Conservation (phyloP, 2,113 vertebrate genomes). For the Pipra filicauda region DNA sequence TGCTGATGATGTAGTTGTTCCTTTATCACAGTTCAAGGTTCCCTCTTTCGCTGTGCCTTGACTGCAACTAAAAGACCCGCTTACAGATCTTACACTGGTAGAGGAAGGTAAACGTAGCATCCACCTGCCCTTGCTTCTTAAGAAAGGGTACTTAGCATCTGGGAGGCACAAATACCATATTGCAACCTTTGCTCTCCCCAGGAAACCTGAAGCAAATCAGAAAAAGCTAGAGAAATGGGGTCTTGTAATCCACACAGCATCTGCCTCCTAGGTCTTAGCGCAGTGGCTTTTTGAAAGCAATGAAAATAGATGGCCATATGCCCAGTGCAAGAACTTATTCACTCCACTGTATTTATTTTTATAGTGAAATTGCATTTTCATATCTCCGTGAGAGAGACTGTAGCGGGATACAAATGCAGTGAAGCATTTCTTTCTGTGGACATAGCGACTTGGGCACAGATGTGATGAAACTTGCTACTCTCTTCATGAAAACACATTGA, state of each 20-base stretch:
- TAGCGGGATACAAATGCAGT: not conserved
- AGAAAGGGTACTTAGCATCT: not conserved
- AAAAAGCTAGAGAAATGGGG: not conserved
- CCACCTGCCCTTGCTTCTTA: not conserved
- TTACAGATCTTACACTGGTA: fast-evolving
- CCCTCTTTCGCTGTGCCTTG: not conserved
- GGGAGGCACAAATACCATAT: not conserved
- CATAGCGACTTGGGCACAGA: not conserved
- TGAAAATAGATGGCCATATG: not conserved
- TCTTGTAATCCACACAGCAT: not conserved
- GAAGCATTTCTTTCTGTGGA: constrained; percentile 5
- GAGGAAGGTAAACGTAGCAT: not conserved
- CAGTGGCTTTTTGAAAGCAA: not conserved
- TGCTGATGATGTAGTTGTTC: not conserved
- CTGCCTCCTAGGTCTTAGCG: not conserved
- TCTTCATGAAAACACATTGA: not conserved
- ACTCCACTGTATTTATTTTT: constrained; percentile 23
- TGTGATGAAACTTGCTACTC: not conserved
- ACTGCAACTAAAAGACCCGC: not conserved
- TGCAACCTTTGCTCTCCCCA: not conserved
- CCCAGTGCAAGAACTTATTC: constrained; percentile 11
- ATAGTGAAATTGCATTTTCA: constrained; percentile 11
- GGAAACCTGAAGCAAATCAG: not conserved
- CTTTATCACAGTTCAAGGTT: not conserved
- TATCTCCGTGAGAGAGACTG: not conserved